Percentiles rank a stretch among this genome's conserved stretches.
These are phyloP conservation scores for Spizella passerina DNA, from an alignment of 2,797 vertebrate genomes.

Conservation along the genomic window DNA sequence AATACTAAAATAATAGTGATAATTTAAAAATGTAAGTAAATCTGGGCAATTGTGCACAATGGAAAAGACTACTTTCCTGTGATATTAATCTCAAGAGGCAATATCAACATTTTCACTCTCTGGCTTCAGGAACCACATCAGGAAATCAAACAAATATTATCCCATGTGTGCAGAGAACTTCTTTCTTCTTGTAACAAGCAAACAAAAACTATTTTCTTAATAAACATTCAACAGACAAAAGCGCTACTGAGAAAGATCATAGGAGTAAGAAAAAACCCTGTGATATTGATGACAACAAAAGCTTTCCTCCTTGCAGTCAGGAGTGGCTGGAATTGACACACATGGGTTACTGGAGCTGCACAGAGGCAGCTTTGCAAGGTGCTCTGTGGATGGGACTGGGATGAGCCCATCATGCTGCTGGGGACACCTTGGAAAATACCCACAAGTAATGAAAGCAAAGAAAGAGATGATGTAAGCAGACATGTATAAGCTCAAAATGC, in stretches of 20 bases:
- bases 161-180: background rate
- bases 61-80: background rate
- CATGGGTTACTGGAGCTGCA: background rate
- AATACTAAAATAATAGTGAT: background rate
- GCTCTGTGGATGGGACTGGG: background rate
- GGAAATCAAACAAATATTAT: conserved; percentile 45
- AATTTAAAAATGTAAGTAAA: background rate
- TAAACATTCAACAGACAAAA: conserved; percentile 18
- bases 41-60: background rate
- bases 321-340: background rate
- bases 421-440: background rate
- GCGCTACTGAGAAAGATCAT: background rate
- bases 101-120: conserved; percentile 7
- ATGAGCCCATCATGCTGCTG: background rate
- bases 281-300: background rate
- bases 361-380: background rate
- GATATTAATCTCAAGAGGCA: background rate
- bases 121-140: background rate
- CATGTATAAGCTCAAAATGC: background rate
- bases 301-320: background rate
- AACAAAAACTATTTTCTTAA: conserved; percentile 47
- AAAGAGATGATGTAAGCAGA: background rate
- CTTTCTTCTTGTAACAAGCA: conserved; percentile 25
- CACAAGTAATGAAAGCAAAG: background rate
- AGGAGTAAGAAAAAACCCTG: background rate